Evolutionary conservation across 2,888 invertebrate species (phyloP), one percentile per base, ranked within the genome.

Genomic region (Parascotia fuliginaria): DNA sequence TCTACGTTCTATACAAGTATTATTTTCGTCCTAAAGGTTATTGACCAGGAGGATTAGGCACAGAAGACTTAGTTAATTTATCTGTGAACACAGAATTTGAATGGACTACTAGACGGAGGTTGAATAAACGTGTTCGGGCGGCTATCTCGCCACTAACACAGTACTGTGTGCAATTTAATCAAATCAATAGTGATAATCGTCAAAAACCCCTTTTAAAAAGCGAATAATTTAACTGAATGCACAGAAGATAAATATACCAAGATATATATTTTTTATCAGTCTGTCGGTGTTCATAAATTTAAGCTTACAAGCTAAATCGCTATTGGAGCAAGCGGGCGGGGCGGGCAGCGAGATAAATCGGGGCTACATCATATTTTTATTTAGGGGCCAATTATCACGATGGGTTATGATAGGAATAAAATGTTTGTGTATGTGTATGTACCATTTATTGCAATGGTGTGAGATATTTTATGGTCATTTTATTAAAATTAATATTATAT

Each of bases 241-340:
- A 24, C 60, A 64, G 36, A 48, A 76, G 70, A 83, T 85, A 85
- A 84, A 84, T 79, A 81, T 70, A 73, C 73, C 65, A 67, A 65
- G 77, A 76, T 70, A 83, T 87, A 86, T 78, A 85, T 80, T 82
- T 88, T 88, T 89, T 92, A 90, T 89, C 89, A 81, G 77, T 50
- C 58, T 67, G 64, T 66, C 70, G 74, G 75, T 75, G 75, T 80
- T 75, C 85, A 89, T 90, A 91, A 90, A 89, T 91, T 88, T 73
- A 60, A 73, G 81, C 79, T 89, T 87, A 88, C 84, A 83, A 72
- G 72, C 75, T 75, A 75, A 80, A 81, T 80, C 77, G 81, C 76
- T 78, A 74, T 79, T 77, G 77, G 75, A 77, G 74, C 75, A 75
- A 77, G 74, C 75, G 73, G 73, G 70, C 77, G 74, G n/a, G n/a